Conservation (phyloP, 2,888 invertebrate species). For the Watsonalla binaria region DNA sequence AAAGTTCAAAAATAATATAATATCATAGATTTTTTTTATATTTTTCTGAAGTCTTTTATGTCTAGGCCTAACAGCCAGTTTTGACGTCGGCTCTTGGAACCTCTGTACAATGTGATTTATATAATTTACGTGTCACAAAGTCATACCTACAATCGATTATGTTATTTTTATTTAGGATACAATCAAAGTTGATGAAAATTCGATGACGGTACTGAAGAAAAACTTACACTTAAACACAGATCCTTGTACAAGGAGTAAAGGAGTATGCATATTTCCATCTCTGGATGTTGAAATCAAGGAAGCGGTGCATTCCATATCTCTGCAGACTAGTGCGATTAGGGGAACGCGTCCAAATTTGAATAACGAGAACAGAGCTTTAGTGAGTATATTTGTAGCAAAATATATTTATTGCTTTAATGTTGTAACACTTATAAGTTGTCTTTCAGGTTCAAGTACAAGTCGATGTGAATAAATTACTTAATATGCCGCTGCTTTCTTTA, state of each 20-base stretch:
- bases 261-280: not conserved
- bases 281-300: slow-evolving; percentile 17
- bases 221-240: slow-evolving; percentile 14
- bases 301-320: slow-evolving; percentile 18
- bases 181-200: not conserved
- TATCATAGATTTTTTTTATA: no score
- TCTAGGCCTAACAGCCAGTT: no score
- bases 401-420: not conserved
- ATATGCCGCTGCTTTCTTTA: slow-evolving; percentile 14
- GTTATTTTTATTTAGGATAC: not conserved
- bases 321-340: slow-evolving; percentile 9
- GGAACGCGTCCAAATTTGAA: not conserved
- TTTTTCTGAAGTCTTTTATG: no score
- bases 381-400: slow-evolving; percentile 5
- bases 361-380: slow-evolving; percentile 16
- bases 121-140: no score
- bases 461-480: slow-evolving; percentile 24
- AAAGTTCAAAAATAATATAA: no score
- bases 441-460: slow-evolving; percentile 15
- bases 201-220: slow-evolving; percentile 18
- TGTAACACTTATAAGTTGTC: not conserved
- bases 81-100: no score
- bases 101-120: no score
- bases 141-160: no score
- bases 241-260: not conserved